A percentile compares a stretch with the other conserved stretches of the same genome.
Conservation (phyloP, 2,113 vertebrate genomes). For the Pterocles orientalis region DNA sequence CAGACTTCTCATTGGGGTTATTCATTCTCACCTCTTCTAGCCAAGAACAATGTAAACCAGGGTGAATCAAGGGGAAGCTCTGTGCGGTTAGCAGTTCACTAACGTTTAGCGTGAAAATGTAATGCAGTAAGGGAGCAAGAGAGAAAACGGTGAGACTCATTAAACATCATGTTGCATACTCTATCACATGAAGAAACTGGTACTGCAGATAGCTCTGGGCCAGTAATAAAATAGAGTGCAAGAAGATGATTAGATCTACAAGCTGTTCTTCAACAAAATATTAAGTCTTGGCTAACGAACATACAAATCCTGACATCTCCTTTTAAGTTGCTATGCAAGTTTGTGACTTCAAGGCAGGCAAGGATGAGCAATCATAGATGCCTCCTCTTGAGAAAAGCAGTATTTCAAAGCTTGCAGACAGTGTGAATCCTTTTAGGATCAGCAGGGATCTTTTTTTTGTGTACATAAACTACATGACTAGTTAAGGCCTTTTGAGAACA, state of each 20-base stretch:
- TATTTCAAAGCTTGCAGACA: background rate
- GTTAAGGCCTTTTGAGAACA: background rate
- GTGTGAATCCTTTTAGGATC: background rate
- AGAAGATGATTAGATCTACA: background rate
- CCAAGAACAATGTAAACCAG: conserved; percentile 26
- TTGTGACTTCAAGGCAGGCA: background rate
- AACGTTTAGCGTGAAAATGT: background rate
- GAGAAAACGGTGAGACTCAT: background rate
- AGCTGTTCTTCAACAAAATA: background rate
- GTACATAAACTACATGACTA: background rate
- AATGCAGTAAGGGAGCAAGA: background rate
- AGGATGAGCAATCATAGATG: background rate
- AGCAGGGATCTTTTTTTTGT: background rate
- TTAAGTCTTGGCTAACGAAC: background rate
- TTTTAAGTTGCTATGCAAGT: background rate
- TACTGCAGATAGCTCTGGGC: background rate
- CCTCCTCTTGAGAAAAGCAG: background rate
- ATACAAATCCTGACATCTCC: background rate
- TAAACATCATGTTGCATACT: background rate
- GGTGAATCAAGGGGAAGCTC: conserved; percentile 10
- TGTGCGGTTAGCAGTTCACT: background rate
- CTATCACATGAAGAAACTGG: background rate
- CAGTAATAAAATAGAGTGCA: background rate
- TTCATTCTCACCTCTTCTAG: background rate
- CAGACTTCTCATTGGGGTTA: background rate